These are phyloP conservation scores for Ascidia mentula DNA, from an alignment of 23 tunicate species.

Conservation along the genomic window DNA sequence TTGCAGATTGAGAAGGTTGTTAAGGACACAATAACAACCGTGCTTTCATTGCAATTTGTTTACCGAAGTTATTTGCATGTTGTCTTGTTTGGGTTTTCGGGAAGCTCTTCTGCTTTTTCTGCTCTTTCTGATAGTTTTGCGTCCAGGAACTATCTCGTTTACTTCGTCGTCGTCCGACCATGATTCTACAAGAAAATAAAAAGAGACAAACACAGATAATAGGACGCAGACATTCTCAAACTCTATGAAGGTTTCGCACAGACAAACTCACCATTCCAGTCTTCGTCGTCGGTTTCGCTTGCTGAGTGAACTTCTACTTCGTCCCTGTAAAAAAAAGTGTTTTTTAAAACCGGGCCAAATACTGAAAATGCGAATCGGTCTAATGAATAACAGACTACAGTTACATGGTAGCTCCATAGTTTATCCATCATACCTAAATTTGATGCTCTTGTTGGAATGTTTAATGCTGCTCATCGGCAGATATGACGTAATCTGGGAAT, in stretches of 20 bases:
- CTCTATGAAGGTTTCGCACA: too few relatives aligned
- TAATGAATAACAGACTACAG: background rate
- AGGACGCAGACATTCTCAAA: background rate
- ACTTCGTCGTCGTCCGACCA: constrained; percentile 2
- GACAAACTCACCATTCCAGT: constrained; percentile 5
- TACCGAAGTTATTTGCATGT: background rate
- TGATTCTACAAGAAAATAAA: background rate
- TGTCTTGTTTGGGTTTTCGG: background rate
- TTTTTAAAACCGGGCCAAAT: background rate
- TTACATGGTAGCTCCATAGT: background rate
- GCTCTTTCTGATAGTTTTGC: background rate
- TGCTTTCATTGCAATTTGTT: background rate
- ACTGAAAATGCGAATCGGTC: background rate
- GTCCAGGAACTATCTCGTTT: background rate
- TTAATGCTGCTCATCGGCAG: constrained; percentile 1
- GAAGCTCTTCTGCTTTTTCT: constrained; percentile 1
- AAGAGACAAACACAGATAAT: too few relatives aligned
- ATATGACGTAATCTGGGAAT: background rate
- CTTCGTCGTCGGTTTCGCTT: background rate
- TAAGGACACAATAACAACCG: too few relatives aligned
- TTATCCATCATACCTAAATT: background rate
- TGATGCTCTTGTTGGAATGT: background rate
- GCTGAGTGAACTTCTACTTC: background rate
- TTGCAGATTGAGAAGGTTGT: too few relatives aligned
- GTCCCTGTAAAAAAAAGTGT: background rate